phyloP scores from a whole-genome alignment of 2,797 vertebrate species.

The Zalophus californianus region DNA sequence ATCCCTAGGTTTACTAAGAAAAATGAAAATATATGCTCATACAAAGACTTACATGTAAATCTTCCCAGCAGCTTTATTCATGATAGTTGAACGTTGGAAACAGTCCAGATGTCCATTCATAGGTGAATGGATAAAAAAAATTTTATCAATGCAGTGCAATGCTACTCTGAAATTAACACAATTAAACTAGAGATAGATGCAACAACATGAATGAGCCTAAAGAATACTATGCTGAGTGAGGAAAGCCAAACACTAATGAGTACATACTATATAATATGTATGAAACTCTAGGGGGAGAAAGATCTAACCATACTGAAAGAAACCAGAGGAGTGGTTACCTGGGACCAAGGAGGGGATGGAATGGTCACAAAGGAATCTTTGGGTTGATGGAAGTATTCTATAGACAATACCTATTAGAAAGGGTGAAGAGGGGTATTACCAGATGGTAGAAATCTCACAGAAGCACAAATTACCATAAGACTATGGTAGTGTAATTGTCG shows the following conservation, averaged over 20 bases:
- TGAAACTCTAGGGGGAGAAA: neutral
- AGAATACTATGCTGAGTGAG: neutral
- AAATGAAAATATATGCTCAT: constrained; percentile 20
- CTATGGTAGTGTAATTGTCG: neutral
- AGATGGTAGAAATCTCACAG: neutral
- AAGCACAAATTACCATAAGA: neutral
- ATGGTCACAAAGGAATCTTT: neutral
- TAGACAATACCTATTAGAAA: neutral
- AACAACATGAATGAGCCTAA: neutral
- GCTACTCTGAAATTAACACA: neutral
- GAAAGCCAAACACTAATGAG: neutral
- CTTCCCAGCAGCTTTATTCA: neutral
- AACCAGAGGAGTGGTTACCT: neutral
- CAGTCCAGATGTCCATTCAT: neutral
- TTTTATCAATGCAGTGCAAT: neutral
- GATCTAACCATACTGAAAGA: neutral
- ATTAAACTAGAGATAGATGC: neutral
- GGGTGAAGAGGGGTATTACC: neutral
- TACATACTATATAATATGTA: neutral
- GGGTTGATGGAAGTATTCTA: neutral
- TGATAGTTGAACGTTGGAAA: neutral
- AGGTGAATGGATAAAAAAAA: constrained; percentile 14
- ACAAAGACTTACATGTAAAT: constrained; percentile 1
- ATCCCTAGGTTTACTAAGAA: neutral
- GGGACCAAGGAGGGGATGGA: neutral